phyloP scores from a whole-genome alignment of 2,797 vertebrate species.

The Gobionotothen gibberifrons region DNA sequence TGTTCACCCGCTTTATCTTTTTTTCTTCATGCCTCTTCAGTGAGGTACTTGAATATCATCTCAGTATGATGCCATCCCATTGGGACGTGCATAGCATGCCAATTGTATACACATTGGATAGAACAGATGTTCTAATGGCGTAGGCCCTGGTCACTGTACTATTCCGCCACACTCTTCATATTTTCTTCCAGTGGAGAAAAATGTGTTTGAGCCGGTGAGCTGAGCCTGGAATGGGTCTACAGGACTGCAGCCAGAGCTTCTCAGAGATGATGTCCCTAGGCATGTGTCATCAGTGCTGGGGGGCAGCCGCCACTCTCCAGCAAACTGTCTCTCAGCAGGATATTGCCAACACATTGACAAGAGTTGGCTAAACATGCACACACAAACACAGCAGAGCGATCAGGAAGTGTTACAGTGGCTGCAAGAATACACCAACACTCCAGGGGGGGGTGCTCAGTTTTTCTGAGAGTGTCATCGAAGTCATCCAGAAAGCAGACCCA shows the following conservation, averaged over 20 bases:
- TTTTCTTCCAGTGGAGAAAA: conserved; percentile 28
- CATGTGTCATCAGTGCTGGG: conserved; percentile 48
- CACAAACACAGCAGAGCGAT: conserved; percentile 33
- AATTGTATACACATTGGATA: conserved; percentile 4
- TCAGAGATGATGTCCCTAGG: conserved; percentile 40
- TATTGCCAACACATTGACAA: conserved; percentile 30
- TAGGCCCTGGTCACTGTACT: conserved; percentile 1
- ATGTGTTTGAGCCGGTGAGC: conserved; percentile 29
- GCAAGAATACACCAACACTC: conserved; percentile 30
- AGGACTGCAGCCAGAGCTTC: conserved; percentile 46
- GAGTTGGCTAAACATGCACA: conserved; percentile 33
- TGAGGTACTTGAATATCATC: conserved; percentile 27
- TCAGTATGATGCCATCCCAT: neutral
- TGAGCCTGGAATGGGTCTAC: conserved; percentile 39
- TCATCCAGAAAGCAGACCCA: conserved; percentile 52
- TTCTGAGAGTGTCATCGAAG: conserved; percentile 27
- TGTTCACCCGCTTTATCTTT: neutral
- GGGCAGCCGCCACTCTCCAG: conserved; percentile 29
- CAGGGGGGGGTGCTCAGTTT: conserved; percentile 16
- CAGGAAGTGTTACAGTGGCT: conserved; percentile 40
- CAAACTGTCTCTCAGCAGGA: conserved; percentile 57
- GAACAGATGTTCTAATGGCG: conserved; percentile 16
- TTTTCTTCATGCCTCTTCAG: conserved; percentile 19
- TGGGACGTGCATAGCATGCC: neutral
- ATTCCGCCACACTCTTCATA: conserved; percentile 5